phyloP scores from a whole-genome alignment of 2,797 vertebrate species.

The Scolopax bukidnonensis region DNA sequence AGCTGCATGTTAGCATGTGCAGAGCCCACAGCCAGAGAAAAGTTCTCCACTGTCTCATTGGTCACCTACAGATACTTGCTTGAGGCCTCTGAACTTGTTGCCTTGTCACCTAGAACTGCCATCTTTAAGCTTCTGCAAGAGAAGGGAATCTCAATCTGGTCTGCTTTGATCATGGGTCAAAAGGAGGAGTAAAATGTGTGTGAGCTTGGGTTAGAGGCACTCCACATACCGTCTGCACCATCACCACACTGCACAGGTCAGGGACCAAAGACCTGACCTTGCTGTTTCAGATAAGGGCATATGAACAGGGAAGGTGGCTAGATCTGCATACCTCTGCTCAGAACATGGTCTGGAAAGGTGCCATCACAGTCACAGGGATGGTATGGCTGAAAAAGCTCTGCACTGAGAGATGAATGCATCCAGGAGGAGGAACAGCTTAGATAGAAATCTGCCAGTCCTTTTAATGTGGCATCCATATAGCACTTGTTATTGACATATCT shows the following conservation, averaged over 20 bases:
- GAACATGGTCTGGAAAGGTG: rapidly evolving
- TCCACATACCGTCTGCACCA: rapidly evolving
- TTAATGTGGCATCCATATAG: not conserved
- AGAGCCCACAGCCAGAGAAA: not conserved
- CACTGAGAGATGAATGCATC: not conserved
- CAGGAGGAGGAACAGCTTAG: constrained; percentile 45
- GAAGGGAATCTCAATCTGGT: not conserved
- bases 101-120: not conserved
- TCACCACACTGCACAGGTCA: not conserved
- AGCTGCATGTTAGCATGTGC: not conserved
- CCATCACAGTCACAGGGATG: not conserved
- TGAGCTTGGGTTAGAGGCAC: not conserved
- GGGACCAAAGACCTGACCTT: not conserved
- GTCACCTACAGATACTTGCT: not conserved
- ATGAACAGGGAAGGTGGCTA: not conserved
- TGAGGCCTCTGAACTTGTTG: not conserved
- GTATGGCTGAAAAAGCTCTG: not conserved
- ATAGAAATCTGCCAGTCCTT: constrained; percentile 45
- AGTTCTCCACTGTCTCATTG: not conserved
- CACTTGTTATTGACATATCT: not conserved
- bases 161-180: not conserved
- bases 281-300: not conserved
- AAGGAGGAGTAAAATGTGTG: not conserved
- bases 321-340: not conserved
- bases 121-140: not conserved